phyloP scores from a whole-genome alignment of 2,113 vertebrate species.

The Vanacampus margaritifer region DNA sequence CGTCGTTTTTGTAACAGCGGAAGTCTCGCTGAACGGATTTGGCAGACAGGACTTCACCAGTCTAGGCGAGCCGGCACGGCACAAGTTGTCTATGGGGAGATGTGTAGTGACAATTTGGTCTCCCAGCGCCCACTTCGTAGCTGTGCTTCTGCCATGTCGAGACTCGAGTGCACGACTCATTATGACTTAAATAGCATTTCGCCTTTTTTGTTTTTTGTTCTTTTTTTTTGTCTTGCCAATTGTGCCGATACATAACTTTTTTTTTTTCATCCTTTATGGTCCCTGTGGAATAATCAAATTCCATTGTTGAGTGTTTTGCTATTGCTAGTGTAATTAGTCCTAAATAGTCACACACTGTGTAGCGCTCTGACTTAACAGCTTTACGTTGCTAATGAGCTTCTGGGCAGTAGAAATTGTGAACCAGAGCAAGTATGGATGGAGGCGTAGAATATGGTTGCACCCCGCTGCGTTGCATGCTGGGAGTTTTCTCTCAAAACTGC shows the following conservation, averaged over 20 bases:
- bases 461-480: conserved; percentile 56
- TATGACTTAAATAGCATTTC: no score
- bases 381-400: conserved; percentile 62
- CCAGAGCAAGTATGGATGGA: conserved; percentile 50
- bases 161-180: no score
- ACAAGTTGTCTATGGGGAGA: no score
- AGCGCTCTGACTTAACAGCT: conserved; percentile 27
- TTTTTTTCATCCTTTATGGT: not conserved
- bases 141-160: no score
- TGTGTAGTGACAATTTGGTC: no score
- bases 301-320: not conserved
- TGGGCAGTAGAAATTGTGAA: conserved; percentile 51
- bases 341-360: not conserved
- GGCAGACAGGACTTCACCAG: no score
- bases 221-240: not conserved
- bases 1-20: no score
- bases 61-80: no score
- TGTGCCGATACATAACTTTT: not conserved
- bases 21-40: no score
- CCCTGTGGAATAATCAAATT: not conserved
- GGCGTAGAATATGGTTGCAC: conserved; percentile 19
- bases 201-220: not conserved
- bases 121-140: no score
- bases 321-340: not conserved
- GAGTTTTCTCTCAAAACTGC: conserved; percentile 15